A percentile compares a stretch with the other conserved stretches of the same genome.
Conservation (phyloP, 2,888 invertebrate species). For the Xestoiulus laeticollis region DNA sequence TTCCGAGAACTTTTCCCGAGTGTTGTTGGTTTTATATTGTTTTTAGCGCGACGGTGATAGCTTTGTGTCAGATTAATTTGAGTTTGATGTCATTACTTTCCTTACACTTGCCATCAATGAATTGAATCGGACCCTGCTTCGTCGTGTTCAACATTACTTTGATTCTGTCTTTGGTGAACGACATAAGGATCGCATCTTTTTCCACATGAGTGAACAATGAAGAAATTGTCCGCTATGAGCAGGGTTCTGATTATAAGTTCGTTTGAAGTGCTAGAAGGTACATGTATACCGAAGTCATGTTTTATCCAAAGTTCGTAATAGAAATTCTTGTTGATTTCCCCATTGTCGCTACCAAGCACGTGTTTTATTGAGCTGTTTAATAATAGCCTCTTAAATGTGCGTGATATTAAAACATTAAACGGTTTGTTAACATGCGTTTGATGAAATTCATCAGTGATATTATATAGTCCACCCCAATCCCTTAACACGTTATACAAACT, state of each 20-base stretch:
- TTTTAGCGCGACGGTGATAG: conserved; percentile 20
- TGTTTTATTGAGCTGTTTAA: too few relatives aligned
- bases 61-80: conserved; percentile 29
- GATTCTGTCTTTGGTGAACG: background rate
- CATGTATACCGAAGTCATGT: background rate
- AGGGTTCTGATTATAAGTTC: background rate
- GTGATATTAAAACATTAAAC: too few relatives aligned
- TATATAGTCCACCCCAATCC: too few relatives aligned
- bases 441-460: too few relatives aligned
- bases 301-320: background rate
- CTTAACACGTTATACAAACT: too few relatives aligned
- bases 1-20: background rate
- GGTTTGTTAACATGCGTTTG: too few relatives aligned
- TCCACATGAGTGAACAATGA: background rate
- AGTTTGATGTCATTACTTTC: conserved; percentile 23
- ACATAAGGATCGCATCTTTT: background rate
- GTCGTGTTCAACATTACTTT: background rate
- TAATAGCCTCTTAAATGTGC: too few relatives aligned
- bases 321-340: background rate
- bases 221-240: background rate
- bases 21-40: conserved; percentile 19
- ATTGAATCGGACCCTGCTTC: background rate
- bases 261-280: background rate
- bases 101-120: background rate
- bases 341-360: background rate